These are phyloP conservation scores for Streptopelia turtur DNA, from an alignment of 2,797 vertebrate species.

Conservation along the genomic window DNA sequence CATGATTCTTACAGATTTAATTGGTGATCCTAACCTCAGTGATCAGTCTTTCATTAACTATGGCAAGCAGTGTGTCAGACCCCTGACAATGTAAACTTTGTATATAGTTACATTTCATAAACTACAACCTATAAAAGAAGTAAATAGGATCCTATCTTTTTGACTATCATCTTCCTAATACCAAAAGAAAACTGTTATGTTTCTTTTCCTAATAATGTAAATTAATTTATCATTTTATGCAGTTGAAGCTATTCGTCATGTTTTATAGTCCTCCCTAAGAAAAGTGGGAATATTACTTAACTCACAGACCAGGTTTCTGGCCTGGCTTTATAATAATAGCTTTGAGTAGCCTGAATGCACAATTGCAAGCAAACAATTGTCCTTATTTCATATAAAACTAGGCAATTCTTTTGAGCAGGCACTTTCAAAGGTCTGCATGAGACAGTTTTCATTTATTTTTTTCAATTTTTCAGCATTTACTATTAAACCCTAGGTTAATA, in stretches of 20 bases:
- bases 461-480: background rate
- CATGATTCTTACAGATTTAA: background rate
- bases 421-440: background rate
- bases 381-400: background rate
- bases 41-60: background rate
- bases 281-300: background rate
- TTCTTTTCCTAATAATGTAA: background rate
- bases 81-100: background rate
- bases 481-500: background rate
- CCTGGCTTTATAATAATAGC: background rate
- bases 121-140: background rate
- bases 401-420: background rate
- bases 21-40: background rate
- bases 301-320: background rate
- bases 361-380: background rate
- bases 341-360: background rate
- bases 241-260: background rate
- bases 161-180: background rate
- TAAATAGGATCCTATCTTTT: background rate
- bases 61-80: background rate
- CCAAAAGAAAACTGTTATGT: background rate
- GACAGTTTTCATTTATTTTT: background rate
- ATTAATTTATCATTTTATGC: background rate
- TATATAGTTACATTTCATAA: background rate
- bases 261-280: background rate